Percentiles rank a stretch among this genome's conserved stretches.
Evolutionary conservation across 1,140 invertebrate species (phyloP).

Genomic region (Drosophila baimaii): DNA sequence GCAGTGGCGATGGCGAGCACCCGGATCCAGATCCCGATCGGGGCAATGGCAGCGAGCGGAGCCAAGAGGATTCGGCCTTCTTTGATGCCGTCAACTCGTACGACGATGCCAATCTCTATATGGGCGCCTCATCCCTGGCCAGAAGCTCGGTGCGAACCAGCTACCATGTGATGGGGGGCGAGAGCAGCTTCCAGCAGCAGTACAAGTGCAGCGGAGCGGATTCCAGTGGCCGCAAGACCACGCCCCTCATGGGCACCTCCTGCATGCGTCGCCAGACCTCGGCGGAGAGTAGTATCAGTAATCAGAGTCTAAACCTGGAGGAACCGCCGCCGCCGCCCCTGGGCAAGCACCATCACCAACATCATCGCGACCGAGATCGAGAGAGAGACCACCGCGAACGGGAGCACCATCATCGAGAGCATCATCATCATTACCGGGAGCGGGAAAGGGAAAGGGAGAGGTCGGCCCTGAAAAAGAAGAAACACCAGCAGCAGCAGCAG

Average conservation of each 20-base stretch:
- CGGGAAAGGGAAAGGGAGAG: conserved; percentile 9
- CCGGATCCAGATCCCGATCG: conserved; percentile 39
- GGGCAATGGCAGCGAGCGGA: conserved; percentile 73
- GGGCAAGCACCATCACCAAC: conserved; percentile 52
- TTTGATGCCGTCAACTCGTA: conserved; percentile 79
- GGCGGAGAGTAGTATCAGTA: conserved; percentile 83
- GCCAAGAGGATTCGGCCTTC: conserved; percentile 79
- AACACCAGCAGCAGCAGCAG: conserved; percentile 36
- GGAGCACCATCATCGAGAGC: conserved; percentile 4
- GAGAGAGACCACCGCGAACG: not conserved
- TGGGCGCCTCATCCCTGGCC: conserved; percentile 73
- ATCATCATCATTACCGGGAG: conserved; percentile 16
- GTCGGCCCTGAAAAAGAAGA: conserved; percentile 58
- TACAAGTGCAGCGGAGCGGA: conserved; percentile 77
- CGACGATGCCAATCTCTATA: conserved; percentile 69
- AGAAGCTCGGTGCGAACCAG: conserved; percentile 79
- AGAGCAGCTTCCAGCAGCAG: conserved; percentile 81
- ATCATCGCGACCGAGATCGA: conserved; percentile 59
- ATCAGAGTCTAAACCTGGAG: conserved; percentile 80
- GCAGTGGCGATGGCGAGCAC: conserved; percentile 49
- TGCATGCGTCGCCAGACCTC: conserved; percentile 82
- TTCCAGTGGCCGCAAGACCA: conserved; percentile 66
- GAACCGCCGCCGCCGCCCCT: conserved; percentile 51
- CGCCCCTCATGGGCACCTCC: conserved; percentile 65
- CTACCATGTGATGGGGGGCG: conserved; percentile 71